phyloP scores from a whole-genome alignment of 2,888 invertebrate genomes.

The Pseudococcus viburni region DNA sequence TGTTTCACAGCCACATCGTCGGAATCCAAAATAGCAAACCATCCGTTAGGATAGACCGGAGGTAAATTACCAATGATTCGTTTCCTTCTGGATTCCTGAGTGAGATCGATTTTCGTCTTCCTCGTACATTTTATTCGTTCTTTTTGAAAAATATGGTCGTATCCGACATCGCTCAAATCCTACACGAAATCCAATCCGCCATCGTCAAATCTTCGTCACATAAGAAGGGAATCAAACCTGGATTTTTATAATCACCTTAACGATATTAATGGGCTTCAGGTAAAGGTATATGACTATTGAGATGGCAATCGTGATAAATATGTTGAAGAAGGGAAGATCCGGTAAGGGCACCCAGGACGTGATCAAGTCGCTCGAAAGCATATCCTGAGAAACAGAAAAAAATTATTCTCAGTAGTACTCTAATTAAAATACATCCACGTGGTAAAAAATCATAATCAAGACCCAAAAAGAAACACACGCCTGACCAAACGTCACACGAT shows the following conservation, averaged over 20 bases:
- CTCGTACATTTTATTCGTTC: slow-evolving; percentile 66
- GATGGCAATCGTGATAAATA: not conserved
- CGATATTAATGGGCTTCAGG: slow-evolving; percentile 27
- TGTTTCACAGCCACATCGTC: slow-evolving; percentile 71
- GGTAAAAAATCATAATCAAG: not conserved
- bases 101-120: slow-evolving; percentile 48
- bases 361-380: not conserved
- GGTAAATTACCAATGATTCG: slow-evolving; percentile 80
- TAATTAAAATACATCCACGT: not conserved
- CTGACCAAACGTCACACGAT: not conserved
- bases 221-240: not conserved
- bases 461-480: not conserved
- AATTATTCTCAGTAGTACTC: not conserved
- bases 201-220: not conserved
- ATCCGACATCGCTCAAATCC: slow-evolving; percentile 74
- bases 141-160: slow-evolving; percentile 69
- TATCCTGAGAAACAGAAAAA: not conserved
- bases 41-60: slow-evolving; percentile 91
- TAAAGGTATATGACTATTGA: not conserved
- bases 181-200: slow-evolving; percentile 68
- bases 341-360: not conserved
- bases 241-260: slow-evolving; percentile 2
- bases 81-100: slow-evolving; percentile 72
- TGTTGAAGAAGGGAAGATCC: not conserved
- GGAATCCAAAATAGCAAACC: slow-evolving; percentile 86